These are phyloP conservation scores for Ceratitis capitata DNA, from an alignment of 1,140 invertebrate genomes.

Conservation along the genomic window DNA sequence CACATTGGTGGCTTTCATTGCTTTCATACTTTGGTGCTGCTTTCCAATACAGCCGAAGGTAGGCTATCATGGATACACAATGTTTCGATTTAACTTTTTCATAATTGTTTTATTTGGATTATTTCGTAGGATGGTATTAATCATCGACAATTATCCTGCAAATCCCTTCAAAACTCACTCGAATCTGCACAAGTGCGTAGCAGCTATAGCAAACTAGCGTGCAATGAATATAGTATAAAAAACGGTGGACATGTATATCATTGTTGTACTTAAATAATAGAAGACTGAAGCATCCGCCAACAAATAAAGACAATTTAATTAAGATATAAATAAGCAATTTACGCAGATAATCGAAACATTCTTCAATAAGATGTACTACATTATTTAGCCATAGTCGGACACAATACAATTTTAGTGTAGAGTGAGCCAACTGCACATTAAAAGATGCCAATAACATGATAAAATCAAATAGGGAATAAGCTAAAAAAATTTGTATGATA, in stretches of 20 bases:
- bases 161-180: constrained; percentile 38
- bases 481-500: not conserved
- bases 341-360: not conserved
- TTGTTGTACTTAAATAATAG: constrained; percentile 39
- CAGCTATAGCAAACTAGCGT: constrained; percentile 40
- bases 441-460: not conserved
- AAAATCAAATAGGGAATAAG: not conserved
- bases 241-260: constrained; percentile 40
- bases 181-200: constrained; percentile 37
- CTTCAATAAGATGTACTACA: not conserved
- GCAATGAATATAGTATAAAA: constrained; percentile 41
- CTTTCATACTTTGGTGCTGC: constrained; percentile 73
- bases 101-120: not conserved
- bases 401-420: not conserved
- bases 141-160: constrained; percentile 43
- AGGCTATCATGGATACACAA: not conserved
- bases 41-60: constrained; percentile 73
- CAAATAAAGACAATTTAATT: not conserved
- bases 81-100: no score
- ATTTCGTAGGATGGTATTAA: constrained; percentile 28
- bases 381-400: not conserved
- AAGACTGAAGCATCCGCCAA: not conserved
- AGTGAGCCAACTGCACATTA: not conserved
- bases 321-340: no score
- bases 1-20: constrained; percentile 72